phyloP scores from a whole-genome alignment of 2,888 invertebrate species.

The Orchesellides sinensis region DNA sequence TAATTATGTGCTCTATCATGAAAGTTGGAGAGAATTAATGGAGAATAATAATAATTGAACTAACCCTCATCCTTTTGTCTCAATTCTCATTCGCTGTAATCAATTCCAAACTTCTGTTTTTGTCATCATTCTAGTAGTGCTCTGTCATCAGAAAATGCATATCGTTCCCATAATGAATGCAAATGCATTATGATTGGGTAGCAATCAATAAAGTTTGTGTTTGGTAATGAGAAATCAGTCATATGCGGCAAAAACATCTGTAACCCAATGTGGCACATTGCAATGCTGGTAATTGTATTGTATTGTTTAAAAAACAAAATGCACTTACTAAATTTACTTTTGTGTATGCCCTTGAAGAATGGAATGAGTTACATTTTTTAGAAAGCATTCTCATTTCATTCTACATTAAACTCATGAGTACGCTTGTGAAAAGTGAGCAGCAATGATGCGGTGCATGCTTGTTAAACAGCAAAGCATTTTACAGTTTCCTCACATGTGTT shows the following conservation, averaged over 20 bases:
- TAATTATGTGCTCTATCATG: conserved; percentile 36
- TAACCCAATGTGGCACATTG: neutral
- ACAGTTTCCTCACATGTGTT: neutral
- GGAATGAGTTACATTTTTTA: too few relatives aligned
- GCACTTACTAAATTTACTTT: too few relatives aligned
- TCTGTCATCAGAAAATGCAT: conserved; percentile 18
- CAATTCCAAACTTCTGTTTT: conserved; percentile 15
- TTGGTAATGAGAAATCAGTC: neutral
- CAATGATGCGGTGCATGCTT: too few relatives aligned
- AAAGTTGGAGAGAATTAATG: conserved; percentile 32
- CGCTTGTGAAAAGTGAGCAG: neutral
- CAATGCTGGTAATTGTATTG: too few relatives aligned
- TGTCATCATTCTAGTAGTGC: conserved; percentile 29
- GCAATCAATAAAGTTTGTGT: neutral
- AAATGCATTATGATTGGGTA: neutral
- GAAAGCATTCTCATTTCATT: too few relatives aligned
- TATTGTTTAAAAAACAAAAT: too few relatives aligned
- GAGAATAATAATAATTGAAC: conserved; percentile 45
- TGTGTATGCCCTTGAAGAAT: too few relatives aligned
- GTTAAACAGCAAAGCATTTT: too few relatives aligned
- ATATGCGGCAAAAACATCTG: neutral
- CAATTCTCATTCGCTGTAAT: conserved; percentile 10
- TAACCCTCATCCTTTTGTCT: conserved; percentile 28
- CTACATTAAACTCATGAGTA: too few relatives aligned
- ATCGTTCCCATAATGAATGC: neutral